Evolutionary conservation across 2,888 invertebrate genomes (phyloP).

Genomic region (Xanthorhoe spadicearia): DNA sequence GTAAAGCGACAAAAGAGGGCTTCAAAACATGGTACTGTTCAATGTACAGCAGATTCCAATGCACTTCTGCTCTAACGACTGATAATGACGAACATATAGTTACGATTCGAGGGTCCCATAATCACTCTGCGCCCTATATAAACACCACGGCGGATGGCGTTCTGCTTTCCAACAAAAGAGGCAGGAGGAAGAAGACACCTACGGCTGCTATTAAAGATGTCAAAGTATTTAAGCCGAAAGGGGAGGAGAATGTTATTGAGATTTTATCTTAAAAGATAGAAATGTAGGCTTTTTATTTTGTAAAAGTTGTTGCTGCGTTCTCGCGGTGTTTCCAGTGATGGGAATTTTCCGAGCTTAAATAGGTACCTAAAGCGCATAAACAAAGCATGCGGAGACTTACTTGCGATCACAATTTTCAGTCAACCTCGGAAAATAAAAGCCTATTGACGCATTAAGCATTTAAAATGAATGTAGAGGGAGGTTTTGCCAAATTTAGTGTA

Average conservation of each 20-base stretch:
- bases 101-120: slow-evolving; percentile 55
- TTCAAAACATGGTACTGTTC: slow-evolving; percentile 59
- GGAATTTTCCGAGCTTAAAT: too few relatives aligned
- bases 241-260: slow-evolving; percentile 16
- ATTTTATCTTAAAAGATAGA: slow-evolving; percentile 23
- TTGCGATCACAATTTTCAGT: too few relatives aligned
- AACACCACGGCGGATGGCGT: slow-evolving; percentile 51
- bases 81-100: slow-evolving; percentile 54
- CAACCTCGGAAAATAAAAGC: too few relatives aligned
- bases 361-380: too few relatives aligned
- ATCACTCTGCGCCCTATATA: slow-evolving; percentile 53
- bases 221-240: not conserved
- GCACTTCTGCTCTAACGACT: slow-evolving; percentile 53
- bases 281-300: too few relatives aligned
- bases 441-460: too few relatives aligned
- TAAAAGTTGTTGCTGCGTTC: too few relatives aligned
- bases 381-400: too few relatives aligned
- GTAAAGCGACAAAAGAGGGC: slow-evolving; percentile 55
- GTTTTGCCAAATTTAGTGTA: too few relatives aligned
- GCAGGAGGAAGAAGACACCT: slow-evolving; percentile 17
- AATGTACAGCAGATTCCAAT: slow-evolving; percentile 54
- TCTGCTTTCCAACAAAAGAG: slow-evolving; percentile 29
- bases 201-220: not conserved
- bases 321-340: too few relatives aligned
- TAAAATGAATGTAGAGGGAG: too few relatives aligned